Evolutionary conservation across 2,888 invertebrate species (phyloP), one percentile per base, ranked within the genome.

Genomic region (Orthonevra nobilis): DNA sequence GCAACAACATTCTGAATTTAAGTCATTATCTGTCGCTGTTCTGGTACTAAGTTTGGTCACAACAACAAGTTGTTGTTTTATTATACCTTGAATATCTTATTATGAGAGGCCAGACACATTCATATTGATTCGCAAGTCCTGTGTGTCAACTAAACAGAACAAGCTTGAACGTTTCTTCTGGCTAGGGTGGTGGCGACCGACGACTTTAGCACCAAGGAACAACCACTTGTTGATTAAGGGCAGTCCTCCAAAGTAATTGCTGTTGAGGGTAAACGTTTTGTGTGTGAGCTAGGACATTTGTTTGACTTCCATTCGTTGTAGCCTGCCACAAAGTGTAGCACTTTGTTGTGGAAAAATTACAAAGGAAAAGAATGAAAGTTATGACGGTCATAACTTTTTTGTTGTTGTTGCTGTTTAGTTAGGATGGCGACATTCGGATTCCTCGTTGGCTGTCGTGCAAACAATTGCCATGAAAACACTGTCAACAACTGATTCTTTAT

Each of bases 41-140:
- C 44, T 36, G 2, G 7, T 15, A 14, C 19, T 28, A 26, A 5
- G 7, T 15, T 9, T 10, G 23, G 23, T 20, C 19, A 40, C 38
- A 42, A 61, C 44, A 46, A 63, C 60, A 68, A 74, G 44, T 68
- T 60, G 58, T 74, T 17, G 48, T 32, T 52, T 38, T 23, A 28
- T 12, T 9, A 23, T 52, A 66, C 60, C 68, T 68, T 68, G 44
- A 68, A 60, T 52, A 28, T 32, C 4, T 52, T 38, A 74, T 74
- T 74, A 60, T 52, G n/a, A 23, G 60, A 12, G 38, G 15, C 74
- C 68, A 74, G 74, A 74, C 66, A 74, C 68, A 74, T 69, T 68
- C 32, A 54, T 74, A 74, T 69, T 69, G 74, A 61, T 69, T 61
- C 38, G 44, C 66, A 61, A 61, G 30, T 48, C 54, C 54, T 54